Evolutionary conservation across 2,797 vertebrate genomes (phyloP).

Genomic region (Toxotes lorentzi): DNA sequence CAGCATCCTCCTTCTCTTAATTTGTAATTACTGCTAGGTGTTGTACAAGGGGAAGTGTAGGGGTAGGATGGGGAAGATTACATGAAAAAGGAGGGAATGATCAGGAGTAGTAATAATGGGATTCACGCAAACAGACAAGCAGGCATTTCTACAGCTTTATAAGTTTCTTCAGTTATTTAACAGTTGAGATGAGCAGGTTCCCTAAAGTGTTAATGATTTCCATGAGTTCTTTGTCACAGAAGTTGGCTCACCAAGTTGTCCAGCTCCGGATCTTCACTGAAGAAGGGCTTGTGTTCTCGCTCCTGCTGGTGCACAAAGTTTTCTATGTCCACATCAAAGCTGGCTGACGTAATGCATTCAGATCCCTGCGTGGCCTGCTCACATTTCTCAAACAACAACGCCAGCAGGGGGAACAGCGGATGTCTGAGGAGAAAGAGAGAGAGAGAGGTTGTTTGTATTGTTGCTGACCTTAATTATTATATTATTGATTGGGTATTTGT

Average conservation of each 20-base stretch:
- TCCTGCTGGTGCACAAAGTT: conserved; percentile 99
- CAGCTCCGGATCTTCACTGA: conserved; percentile 97
- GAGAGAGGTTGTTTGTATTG: not conserved
- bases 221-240: not conserved
- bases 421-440: conserved; percentile 85
- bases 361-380: conserved; percentile 98
- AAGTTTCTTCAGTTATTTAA: not conserved
- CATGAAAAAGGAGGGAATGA: conserved; percentile 52
- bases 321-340: conserved; percentile 99
- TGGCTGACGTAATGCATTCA: conserved; percentile 98
- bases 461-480: not conserved
- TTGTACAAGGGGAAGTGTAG: conserved; percentile 50
- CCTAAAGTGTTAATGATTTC: not conserved
- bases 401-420: conserved; percentile 95
- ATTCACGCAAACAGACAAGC: conserved; percentile 10
- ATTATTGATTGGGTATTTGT: not conserved
- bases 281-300: conserved; percentile 98
- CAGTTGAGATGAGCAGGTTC: not conserved
- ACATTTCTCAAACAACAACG: conserved; percentile 96
- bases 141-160: not conserved
- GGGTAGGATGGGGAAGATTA: conserved; percentile 37
- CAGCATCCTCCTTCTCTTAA: conserved; percentile 77
- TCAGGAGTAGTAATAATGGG: conserved; percentile 30
- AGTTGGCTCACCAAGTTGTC: conserved; percentile 93
- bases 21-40: conserved; percentile 91